Evolutionary conservation across 2,888 invertebrate genomes (phyloP).

Genomic region (Oeneis ivallda): DNA sequence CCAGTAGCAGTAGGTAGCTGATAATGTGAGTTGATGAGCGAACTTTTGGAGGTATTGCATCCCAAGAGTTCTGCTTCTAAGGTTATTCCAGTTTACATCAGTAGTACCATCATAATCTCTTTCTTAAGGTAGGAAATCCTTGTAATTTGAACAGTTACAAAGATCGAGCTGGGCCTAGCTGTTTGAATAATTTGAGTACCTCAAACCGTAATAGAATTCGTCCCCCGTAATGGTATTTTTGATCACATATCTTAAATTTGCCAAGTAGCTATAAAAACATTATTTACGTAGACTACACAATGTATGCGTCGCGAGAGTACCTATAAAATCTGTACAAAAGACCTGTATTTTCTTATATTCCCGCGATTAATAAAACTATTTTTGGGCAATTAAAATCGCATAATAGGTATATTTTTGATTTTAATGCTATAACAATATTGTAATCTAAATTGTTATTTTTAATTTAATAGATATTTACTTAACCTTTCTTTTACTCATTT

Average conservation of each 20-base stretch:
- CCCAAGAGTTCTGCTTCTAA: too few species aligned
- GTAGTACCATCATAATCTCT: slow-evolving; percentile 5
- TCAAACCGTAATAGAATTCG: slow-evolving; percentile 36
- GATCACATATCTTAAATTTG: slow-evolving; percentile 18
- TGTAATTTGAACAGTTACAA: slow-evolving; percentile 14
- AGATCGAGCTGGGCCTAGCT: slow-evolving; percentile 14
- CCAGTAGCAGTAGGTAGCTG: too few species aligned
- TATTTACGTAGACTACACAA: not conserved
- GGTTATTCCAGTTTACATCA: not conserved
- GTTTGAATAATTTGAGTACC: slow-evolving; percentile 32
- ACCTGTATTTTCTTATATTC: slow-evolving; percentile 1
- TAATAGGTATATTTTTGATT: not conserved
- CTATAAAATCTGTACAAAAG: not conserved
- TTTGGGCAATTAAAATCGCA: not conserved
- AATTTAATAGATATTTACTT: not conserved
- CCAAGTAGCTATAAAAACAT: slow-evolving; percentile 15
- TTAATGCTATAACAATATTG: not conserved
- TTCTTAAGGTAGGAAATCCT: slow-evolving; percentile 13
- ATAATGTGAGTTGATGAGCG: too few species aligned
- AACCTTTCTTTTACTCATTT: not conserved
- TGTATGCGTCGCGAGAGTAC: not conserved
- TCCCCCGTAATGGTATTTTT: slow-evolving; percentile 29
- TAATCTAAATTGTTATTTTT: not conserved
- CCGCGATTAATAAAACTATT: slow-evolving; percentile 5
- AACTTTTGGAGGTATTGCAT: too few species aligned